phyloP scores from a whole-genome alignment of 2,888 invertebrate genomes.

The Conomelus anceps region DNA sequence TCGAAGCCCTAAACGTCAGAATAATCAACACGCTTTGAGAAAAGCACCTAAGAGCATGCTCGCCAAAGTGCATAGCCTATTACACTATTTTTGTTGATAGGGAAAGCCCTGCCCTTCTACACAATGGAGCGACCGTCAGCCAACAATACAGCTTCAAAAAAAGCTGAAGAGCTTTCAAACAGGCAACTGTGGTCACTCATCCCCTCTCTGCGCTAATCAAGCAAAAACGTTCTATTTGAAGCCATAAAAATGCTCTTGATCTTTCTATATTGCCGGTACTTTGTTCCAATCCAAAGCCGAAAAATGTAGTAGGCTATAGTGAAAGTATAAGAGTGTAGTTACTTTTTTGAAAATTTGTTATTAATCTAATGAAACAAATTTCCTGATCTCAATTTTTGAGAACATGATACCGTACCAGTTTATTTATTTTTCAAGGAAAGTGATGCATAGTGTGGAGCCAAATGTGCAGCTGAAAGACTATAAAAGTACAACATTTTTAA shows the following conservation, averaged over 20 bases:
- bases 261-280: not conserved
- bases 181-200: not conserved
- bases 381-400: no score
- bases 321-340: no score
- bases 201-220: not conserved
- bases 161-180: not conserved
- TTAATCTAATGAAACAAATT: no score
- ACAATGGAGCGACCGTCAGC: not conserved
- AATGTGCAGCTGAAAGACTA: no score
- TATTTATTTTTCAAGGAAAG: no score
- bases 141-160: not conserved
- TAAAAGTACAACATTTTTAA: no score
- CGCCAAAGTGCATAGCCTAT: not conserved
- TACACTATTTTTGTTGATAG: not conserved
- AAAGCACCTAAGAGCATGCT: not conserved
- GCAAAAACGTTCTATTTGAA: slow-evolving; percentile 8
- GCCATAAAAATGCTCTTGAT: not conserved
- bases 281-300: not conserved
- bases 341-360: no score
- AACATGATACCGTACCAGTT: no score
- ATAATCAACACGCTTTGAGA: not conserved
- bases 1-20: not conserved
- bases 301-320: not conserved
- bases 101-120: not conserved
- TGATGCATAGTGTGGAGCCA: no score